Base-by-base conservation (phyloP, 2,797 vertebrate species). In the Heteromormyrus szaboi region DNA sequence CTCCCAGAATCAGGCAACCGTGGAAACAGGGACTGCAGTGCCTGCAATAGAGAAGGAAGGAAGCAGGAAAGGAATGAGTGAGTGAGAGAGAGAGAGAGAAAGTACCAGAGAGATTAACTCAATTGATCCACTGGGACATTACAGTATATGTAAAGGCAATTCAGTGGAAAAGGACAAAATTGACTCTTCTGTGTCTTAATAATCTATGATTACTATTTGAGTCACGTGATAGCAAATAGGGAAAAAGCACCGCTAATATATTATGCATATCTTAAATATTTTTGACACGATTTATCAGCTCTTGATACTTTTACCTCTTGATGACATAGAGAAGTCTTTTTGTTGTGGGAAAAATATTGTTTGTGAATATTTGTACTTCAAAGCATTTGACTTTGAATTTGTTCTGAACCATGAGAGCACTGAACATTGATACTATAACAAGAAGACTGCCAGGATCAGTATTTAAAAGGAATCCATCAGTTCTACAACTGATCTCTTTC, bases 11-110 rank as follows among this genome's bases (percentile, higher is more conserved):
- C 97, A 79, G 97, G 97, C 94, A 98, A 92, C 90, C 97, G 96
- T 22, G 97, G 96, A 93, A 98, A 97, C 93, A 98, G 95, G 84
- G 95, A 97, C 95, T 98, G 97, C 91, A 98, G 95, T 54, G 97
- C 93, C 98, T 98, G 90, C 79, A 90, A 2, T 62, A 88, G 56
- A 91, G 76, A 89, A 89, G 90, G 12, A 83, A 25, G 79, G 62
- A 89, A 25, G 87, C 48, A 87, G 8, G 59, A 29, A 90, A 33
- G 11, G 65, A 88, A 53, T 85, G 88, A 86, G 53, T 4, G 62
- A 89, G 53, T 68, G 88, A 76, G 76, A 50, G 85, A 76, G 76
- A 50, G 68, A 90, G 68, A 56, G 89, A 56, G 44, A 53, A 88
- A 83, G 68, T 84, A 86, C 88, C 87, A 89, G 8, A 87, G 5